These are phyloP conservation scores for Gasterosteus nipponicus DNA, from an alignment of 2,113 vertebrate species.

Conservation along the genomic window DNA sequence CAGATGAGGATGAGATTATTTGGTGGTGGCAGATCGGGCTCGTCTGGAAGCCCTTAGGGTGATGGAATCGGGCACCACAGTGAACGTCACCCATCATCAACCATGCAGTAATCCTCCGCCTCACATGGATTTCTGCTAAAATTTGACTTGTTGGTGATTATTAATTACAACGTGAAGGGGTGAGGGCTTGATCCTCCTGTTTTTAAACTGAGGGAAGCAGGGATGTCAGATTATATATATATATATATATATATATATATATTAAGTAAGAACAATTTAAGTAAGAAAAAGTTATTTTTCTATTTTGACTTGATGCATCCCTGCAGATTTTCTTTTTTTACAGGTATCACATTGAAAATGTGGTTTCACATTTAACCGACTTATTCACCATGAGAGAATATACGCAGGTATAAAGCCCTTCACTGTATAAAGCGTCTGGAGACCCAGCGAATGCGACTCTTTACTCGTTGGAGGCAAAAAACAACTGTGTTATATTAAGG, in stretches of 20 bases:
- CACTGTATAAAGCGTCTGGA: not conserved
- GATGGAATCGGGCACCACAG: conserved; percentile 7
- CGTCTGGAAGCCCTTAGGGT: conserved; percentile 13
- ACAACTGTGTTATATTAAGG: not conserved
- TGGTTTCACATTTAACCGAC: not conserved
- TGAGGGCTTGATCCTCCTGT: not conserved
- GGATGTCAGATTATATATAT: not conserved
- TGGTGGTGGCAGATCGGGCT: not conserved
- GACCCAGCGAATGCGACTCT: too few relatives aligned
- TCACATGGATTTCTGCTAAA: conserved; percentile 2
- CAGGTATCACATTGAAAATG: not conserved
- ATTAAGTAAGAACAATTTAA: not conserved
- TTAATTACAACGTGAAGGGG: not conserved
- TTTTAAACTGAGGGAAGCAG: not conserved
- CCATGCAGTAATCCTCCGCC: conserved; percentile 1
- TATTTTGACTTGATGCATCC: not conserved
- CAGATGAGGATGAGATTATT: conserved; percentile 4
- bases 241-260: too few relatives aligned
- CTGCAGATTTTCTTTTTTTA: not conserved
- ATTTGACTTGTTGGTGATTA: conserved; percentile 18
- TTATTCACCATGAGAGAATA: not conserved
- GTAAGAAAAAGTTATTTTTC: not conserved
- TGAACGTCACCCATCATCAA: not conserved
- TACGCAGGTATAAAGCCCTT: not conserved
- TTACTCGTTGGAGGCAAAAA: not conserved